Conservation (phyloP, 2,888 invertebrate species). For the Corythucha ciliata region DNA sequence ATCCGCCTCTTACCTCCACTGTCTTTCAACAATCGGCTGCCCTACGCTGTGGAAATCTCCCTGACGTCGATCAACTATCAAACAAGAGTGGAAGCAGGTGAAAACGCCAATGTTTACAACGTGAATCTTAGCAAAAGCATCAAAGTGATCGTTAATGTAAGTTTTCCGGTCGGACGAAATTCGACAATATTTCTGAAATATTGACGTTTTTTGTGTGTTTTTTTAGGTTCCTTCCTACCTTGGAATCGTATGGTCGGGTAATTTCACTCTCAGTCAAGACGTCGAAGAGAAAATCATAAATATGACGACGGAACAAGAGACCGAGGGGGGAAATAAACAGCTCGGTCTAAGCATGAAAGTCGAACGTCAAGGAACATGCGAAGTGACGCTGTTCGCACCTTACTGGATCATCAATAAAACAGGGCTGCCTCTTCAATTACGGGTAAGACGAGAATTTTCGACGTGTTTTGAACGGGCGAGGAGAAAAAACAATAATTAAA, state of each 20-base stretch:
- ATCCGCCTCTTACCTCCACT: conserved; percentile 65
- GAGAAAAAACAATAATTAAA: background rate
- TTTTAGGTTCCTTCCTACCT: conserved; percentile 52
- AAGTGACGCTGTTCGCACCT: conserved; percentile 63
- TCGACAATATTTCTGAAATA: background rate
- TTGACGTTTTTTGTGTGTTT: conserved; percentile 2
- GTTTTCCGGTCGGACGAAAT: conserved; percentile 16
- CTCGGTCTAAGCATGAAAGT: conserved; percentile 58
- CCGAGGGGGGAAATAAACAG: conserved; percentile 55
- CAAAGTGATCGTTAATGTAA: conserved; percentile 43
- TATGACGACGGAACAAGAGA: conserved; percentile 57
- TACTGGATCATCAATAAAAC: conserved; percentile 88
- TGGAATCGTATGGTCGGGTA: conserved; percentile 60
- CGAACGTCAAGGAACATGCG: conserved; percentile 53
- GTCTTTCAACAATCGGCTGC: conserved; percentile 64
- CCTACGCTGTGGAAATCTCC: conserved; percentile 57
- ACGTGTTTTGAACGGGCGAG: no score
- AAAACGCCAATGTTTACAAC: conserved; percentile 58
- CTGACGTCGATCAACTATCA: conserved; percentile 45
- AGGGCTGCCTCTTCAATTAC: conserved; percentile 68
- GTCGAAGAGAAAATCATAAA: conserved; percentile 48
- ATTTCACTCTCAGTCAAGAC: conserved; percentile 53
- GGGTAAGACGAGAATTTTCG: no score
- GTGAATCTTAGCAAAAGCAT: conserved; percentile 53
- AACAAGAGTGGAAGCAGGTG: conserved; percentile 60